These are phyloP conservation scores for Prionailurus viverrinus DNA, from an alignment of 2,113 vertebrate genomes.

Conservation along the genomic window DNA sequence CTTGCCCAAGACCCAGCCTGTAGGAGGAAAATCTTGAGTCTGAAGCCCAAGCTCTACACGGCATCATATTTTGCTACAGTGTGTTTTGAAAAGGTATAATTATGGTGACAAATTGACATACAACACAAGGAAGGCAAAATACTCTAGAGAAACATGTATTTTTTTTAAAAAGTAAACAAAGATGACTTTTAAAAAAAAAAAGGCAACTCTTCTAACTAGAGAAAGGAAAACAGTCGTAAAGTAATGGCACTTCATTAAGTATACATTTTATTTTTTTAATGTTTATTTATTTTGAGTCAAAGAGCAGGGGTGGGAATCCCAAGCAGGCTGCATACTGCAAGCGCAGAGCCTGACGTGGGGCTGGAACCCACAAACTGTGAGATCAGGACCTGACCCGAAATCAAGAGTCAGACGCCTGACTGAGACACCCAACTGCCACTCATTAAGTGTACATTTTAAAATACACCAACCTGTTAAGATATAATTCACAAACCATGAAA, in stretches of 20 bases:
- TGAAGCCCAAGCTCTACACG: neutral
- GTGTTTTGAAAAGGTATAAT: slow-evolving; percentile 7
- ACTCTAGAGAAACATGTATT: slow-evolving; percentile 6
- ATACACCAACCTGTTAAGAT: neutral
- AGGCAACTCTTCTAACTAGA: neutral
- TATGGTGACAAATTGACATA: slow-evolving; percentile 25
- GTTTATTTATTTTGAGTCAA: too few relatives aligned
- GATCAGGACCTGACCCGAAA: too few relatives aligned
- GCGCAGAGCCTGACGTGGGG: too few relatives aligned
- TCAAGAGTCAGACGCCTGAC: too few relatives aligned
- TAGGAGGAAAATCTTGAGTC: neutral
- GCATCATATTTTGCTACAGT: neutral
- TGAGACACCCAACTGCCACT: neutral
- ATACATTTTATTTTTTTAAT: neutral
- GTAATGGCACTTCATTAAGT: neutral
- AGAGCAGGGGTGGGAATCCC: too few relatives aligned
- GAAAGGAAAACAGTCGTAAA: neutral
- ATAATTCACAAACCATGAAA: slow-evolving; percentile 14
- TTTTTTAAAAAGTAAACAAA: slow-evolving; percentile 54
- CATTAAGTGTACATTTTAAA: neutral
- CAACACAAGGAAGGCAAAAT: slow-evolving; percentile 29
- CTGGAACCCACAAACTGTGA: too few relatives aligned
- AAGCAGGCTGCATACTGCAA: too few relatives aligned
- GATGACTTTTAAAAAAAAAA: slow-evolving; percentile 10
- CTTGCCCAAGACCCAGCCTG: neutral